A percentile compares a stretch with the other conserved stretches of the same genome.
phyloP scores from a whole-genome alignment of 1,140 invertebrate genomes.

The Hydropsyche tenuis region DNA sequence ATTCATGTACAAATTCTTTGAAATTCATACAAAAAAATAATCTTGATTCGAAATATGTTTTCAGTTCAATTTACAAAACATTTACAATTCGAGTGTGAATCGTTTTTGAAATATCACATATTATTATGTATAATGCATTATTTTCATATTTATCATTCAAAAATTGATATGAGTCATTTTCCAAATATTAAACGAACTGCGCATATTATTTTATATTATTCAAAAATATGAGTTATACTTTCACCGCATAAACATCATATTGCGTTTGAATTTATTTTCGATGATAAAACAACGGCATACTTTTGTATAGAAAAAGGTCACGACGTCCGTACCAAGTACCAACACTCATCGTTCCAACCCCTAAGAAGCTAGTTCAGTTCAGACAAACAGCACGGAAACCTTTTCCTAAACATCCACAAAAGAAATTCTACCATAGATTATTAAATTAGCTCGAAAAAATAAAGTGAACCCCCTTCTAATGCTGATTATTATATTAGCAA shows the following conservation, averaged over 20 bases:
- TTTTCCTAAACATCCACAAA: not conserved
- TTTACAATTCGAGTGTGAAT: no score
- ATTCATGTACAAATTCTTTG: no score
- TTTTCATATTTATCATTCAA: no score
- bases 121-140: no score
- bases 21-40: no score
- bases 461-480: not conserved
- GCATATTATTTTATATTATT: no score
- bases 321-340: constrained; percentile 18
- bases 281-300: constrained; percentile 15
- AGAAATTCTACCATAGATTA: not conserved
- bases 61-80: no score
- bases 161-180: no score
- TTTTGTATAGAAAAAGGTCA: constrained; percentile 20
- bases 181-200: no score
- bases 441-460: constrained; percentile 12
- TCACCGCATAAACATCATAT: not conserved
- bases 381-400: not conserved
- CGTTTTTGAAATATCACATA: no score
- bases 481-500: not conserved
- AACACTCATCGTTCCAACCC: not conserved
- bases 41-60: no score
- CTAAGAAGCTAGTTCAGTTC: not conserved
- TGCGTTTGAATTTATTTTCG: constrained; percentile 26
- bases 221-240: no score